Base-by-base conservation (phyloP, 2,888 invertebrate genomes). In the Lordiphosa andalusiaca region DNA sequence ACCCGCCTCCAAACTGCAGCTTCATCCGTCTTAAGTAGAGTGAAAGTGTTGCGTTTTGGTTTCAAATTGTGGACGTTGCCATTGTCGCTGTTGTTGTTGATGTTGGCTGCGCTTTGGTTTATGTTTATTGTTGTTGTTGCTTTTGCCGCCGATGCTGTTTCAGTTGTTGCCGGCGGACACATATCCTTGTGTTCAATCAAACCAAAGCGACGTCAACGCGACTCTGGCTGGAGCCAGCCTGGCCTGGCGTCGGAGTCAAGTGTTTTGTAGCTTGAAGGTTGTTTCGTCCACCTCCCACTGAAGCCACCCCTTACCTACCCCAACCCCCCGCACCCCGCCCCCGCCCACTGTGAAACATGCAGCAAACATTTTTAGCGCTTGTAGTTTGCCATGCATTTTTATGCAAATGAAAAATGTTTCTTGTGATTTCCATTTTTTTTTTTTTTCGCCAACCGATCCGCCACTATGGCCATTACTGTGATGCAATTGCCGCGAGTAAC, bases 341-440 rank as follows among this genome's bases (percentile, higher is more conserved):
- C 41, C 54, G 12, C 23, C 13, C 4, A 13, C 16, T 5, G 4
- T 9, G 16, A 19, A 44, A n/a, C 67, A 83, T 76, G 77, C 81
- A 63, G 73, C 77, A 81, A 80, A 81, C 84, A 84, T 83, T 78
- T 78, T 78, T 83, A 78, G 77, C 81, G 71, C 77, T 78, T 80
- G 84, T 82, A 75, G 69, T 67, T 30, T 82, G 84, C 71, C 66
- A 71, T 78, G 84, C 64, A 80, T 84, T 81, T 81, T 81, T 81
- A 81, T 81, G 80, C 80, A 81, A 81, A 81, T 81, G 80, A 84
- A 81, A 82, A 81, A 81, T 81, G 84, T 84, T 84, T 82, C 76
- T 82, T 71, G 76, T 69, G 80, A 81, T 78, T 83, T 83, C 71
- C 77, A 76, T 69, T 62, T 64, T 48, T 61, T 37, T n/a, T n/a